Evolutionary conservation across 2,113 vertebrate species (phyloP), one percentile per base, ranked within the genome.

Genomic region (Hiodon alosoides): DNA sequence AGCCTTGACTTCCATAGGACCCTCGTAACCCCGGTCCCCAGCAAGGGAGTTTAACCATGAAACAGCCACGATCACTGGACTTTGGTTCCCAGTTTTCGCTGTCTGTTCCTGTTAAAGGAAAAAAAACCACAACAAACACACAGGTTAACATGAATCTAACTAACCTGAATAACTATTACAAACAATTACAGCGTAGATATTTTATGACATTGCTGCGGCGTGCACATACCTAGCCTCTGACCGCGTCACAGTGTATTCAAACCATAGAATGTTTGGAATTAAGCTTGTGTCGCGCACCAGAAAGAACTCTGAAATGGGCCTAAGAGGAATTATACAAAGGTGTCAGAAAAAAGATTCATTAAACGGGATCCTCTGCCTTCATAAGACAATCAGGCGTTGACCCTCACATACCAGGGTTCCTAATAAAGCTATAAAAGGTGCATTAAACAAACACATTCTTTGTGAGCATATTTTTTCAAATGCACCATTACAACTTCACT

Each of bases 241-340:
- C 90, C 97, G 94, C 7, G 96, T 98, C 74, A 99, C 96, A 68
- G 97, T 98, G 81, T 99, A 99, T 81, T 99, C 97, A 87, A 99
- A 99, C 97, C 97, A 99, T 80, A 98, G 87, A 77, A 98, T 98
- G 66, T 99, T 99, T 69, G 97, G 97, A 80, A 99, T 99, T 87
- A 99, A 93, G 87, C 97, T 99, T 48, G 97, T 98, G 86, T 99
- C 97, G 83, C 97, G 92, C 84, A 99, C 97, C 86, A 99, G 90
- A 87, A 98, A 96, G 90, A 98, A 98, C 89, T 99, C 97, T 58
- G 96, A 95, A 83, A 98, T 85, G 47, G 96, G 96, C 97, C 97
- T 98, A 50, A 3, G 51, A 57, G 58, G 46, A 67, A 13, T 14
- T 3, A 48, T 3, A 16, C 61, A 13, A 62, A 8, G 46, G 66